Evolutionary conservation across 2,888 invertebrate genomes (phyloP), one percentile per base, ranked within the genome.

Genomic region (Drosophila helvetica): DNA sequence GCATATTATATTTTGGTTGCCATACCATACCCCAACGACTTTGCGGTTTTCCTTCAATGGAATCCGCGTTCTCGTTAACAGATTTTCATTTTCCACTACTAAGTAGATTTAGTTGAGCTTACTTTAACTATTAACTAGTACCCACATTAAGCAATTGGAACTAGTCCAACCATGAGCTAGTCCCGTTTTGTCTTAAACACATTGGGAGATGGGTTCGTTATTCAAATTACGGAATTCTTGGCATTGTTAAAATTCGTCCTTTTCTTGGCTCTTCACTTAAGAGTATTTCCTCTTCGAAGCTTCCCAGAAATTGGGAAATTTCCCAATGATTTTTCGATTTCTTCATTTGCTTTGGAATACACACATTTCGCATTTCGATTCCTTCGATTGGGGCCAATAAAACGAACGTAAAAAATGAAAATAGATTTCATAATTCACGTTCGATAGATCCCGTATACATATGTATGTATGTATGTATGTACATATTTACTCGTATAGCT

Each of bases 371-470:
- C 57, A 22, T 18, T 50, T 10, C n/a, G 50, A n/a, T 15, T 51
- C 6, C 33, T 42, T 62, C 61, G 47, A 60, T 62, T 60, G 38
- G 27, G 60, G 18, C 33, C 64, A 65, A 65, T 65, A 18, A 48
- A 55, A 65, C 17, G 18, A 27, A 22, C 25, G 18, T 65, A 42
- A 55, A 63, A 48, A 55, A 42, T 48, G 65, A 55, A 66, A 66
- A 66, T 66, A 48, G 65, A 66, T 65, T 66, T 48, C 0, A 55
- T n/a, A 55, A 48, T 56, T 38, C 22, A 56, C 54, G 18, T 18
- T 15, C 38, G n/a, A n/a, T 7, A 7, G 38, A 6, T 15, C 38
- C 15, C 38, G 6, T 15, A 38, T 38, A 30, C 7, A 27, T 33
- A 33, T 12, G 12, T 33, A 4, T 12, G 12, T 38, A 38, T 38